Conservation (phyloP, 2,888 invertebrate genomes). For the Platycheirus albimanus region DNA sequence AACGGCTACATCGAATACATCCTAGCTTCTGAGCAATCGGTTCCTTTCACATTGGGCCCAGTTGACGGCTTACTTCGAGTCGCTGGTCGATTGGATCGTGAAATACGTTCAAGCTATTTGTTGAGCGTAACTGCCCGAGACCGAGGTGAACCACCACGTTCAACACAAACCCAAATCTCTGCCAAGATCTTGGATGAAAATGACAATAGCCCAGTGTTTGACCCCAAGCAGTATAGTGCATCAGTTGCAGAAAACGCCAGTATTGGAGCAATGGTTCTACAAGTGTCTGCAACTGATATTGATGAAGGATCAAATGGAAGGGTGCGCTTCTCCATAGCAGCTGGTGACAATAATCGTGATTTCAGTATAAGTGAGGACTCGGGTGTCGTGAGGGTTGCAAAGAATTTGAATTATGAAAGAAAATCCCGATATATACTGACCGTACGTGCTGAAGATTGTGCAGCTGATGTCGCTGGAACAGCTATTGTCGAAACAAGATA, state of each 20-base stretch:
- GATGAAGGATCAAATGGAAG: constrained; percentile 95
- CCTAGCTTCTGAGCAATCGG: constrained; percentile 83
- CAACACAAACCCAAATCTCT: constrained; percentile 87
- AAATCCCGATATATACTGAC: constrained; percentile 92
- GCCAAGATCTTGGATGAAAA: constrained; percentile 93
- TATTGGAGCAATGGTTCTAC: constrained; percentile 94
- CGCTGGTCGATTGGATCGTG: constrained; percentile 93
- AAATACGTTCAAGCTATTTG: constrained; percentile 89
- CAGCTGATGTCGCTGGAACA: constrained; percentile 85
- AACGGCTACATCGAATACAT: constrained; percentile 96
- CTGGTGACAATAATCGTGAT: constrained; percentile 95
- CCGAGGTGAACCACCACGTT: constrained; percentile 91
- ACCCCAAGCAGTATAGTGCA: constrained; percentile 94
- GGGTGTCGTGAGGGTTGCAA: constrained; percentile 94
- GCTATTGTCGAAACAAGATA: constrained; percentile 84
- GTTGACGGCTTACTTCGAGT: constrained; percentile 94
- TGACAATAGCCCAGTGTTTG: constrained; percentile 94
- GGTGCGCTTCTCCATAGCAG: constrained; percentile 93
- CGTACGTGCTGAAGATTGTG: constrained; percentile 94
- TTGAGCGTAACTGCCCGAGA: constrained; percentile 93
- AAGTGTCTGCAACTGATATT: constrained; percentile 94
- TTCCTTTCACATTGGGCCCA: constrained; percentile 92
- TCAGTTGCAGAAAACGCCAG: constrained; percentile 96
- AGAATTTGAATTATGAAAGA: constrained; percentile 96
- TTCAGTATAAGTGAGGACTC: constrained; percentile 96